These are phyloP conservation scores for Forficula auricularia DNA, from an alignment of 1,140 invertebrate genomes.

Conservation along the genomic window DNA sequence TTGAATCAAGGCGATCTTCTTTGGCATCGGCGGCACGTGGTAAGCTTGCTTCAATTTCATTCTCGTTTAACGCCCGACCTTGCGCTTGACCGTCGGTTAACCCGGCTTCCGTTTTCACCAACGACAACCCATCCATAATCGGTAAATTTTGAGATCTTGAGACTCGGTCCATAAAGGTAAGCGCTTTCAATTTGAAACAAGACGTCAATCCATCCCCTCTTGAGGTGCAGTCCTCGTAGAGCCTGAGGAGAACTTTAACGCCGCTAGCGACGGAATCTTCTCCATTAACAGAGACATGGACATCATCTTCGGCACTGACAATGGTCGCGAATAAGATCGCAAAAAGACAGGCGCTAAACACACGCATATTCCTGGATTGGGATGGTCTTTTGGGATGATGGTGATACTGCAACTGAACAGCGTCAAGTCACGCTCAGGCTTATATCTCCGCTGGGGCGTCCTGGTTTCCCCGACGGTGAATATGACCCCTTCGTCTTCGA, in stretches of 20 bases:
- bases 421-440: too few species aligned
- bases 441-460: too few species aligned
- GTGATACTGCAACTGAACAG: too few species aligned
- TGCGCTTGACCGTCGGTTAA: slow-evolving; percentile 11
- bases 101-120: slow-evolving; percentile 22
- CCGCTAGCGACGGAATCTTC: slow-evolving; percentile 4
- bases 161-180: slow-evolving; percentile 52
- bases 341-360: too few species aligned
- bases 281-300: slow-evolving; percentile 1
- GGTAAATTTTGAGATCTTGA: slow-evolving; percentile 23
- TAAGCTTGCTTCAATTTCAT: slow-evolving; percentile 44
- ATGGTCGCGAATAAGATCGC: not conserved
- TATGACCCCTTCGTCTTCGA: too few species aligned
- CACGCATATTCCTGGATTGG: too few species aligned
- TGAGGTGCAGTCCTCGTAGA: slow-evolving; percentile 7
- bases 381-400: too few species aligned
- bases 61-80: slow-evolving; percentile 28
- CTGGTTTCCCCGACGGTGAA: too few species aligned
- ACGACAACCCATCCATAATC: slow-evolving; percentile 1
- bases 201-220: slow-evolving; percentile 35
- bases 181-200: slow-evolving; percentile 63
- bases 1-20: slow-evolving; percentile 42
- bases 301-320: not conserved
- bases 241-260: slow-evolving; percentile 2
- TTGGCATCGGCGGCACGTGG: slow-evolving; percentile 37